Percentiles rank a stretch among this genome's conserved stretches.
phyloP scores from a whole-genome alignment of 2,797 vertebrate genomes.

The Pyrocephalus nanus region DNA sequence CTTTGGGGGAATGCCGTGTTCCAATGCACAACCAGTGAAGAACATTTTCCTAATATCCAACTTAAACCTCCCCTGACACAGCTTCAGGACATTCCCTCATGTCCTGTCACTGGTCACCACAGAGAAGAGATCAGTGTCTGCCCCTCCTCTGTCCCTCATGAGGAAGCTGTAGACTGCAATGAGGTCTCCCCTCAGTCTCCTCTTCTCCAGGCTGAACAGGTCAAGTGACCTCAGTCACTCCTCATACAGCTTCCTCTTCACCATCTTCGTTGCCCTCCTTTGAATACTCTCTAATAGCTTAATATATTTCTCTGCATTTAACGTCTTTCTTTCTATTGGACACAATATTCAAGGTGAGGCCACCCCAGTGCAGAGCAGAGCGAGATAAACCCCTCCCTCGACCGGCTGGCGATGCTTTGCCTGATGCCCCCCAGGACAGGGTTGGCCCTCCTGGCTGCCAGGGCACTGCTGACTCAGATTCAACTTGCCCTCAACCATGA shows the following conservation, averaged over 20 bases:
- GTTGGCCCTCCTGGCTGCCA: background rate
- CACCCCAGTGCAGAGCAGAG: background rate
- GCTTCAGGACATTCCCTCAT: background rate
- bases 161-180: background rate
- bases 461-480: background rate
- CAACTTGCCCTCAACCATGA: background rate
- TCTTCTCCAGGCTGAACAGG: background rate
- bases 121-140: background rate
- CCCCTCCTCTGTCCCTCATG: background rate
- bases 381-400: fast-evolving
- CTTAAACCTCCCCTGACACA: background rate
- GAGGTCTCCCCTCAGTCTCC: background rate
- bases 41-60: background rate
- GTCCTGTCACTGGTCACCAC: background rate
- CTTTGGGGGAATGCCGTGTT: background rate
- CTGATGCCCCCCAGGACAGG: background rate
- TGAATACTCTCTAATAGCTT: background rate
- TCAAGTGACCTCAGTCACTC: no score
- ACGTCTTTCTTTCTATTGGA: no score
- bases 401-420: background rate
- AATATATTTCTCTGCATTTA: background rate
- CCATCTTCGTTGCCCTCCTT: background rate
- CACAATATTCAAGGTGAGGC: background rate
- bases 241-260: background rate
- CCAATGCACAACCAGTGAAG: background rate